phyloP scores from a whole-genome alignment of 2,797 vertebrate genomes.

The Labroides dimidiatus region DNA sequence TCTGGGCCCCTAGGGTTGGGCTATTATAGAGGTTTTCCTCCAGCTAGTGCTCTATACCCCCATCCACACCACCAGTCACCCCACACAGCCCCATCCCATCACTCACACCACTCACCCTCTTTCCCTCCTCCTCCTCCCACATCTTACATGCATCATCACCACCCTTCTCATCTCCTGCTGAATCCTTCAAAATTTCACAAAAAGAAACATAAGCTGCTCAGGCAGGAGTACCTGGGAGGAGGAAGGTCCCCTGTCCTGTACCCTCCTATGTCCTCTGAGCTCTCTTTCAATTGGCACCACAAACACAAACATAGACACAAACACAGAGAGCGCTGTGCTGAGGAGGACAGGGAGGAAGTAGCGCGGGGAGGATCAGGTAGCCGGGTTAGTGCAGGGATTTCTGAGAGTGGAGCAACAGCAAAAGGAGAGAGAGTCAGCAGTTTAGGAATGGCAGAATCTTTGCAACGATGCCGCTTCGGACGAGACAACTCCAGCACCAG shows the following conservation, averaged over 20 bases:
- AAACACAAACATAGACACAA: slow-evolving; percentile 97
- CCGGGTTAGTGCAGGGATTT: slow-evolving; percentile 58
- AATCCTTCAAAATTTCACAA: slow-evolving; percentile 98
- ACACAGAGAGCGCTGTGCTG: slow-evolving; percentile 92
- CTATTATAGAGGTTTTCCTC: slow-evolving; percentile 95
- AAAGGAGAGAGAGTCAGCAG: slow-evolving; percentile 68
- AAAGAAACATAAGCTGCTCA: slow-evolving; percentile 97
- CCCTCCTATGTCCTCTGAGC: slow-evolving; percentile 94
- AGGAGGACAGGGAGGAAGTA: slow-evolving; percentile 79
- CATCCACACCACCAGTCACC: slow-evolving; percentile 88
- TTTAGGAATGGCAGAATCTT: slow-evolving; percentile 84
- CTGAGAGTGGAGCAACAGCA: slow-evolving; percentile 71
- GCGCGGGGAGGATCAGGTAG: slow-evolving; percentile 66
- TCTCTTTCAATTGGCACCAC: slow-evolving; percentile 98
- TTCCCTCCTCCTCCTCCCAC: slow-evolving; percentile 92
- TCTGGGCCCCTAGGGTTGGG: slow-evolving; percentile 94
- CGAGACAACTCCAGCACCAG: slow-evolving; percentile 83
- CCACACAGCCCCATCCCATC: slow-evolving; percentile 82
- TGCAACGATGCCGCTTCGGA: slow-evolving; percentile 93
- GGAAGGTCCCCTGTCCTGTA: slow-evolving; percentile 90
- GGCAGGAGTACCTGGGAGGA: slow-evolving; percentile 91
- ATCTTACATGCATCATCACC: slow-evolving; percentile 95
- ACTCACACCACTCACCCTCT: slow-evolving; percentile 89
- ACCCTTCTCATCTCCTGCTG: slow-evolving; percentile 91
- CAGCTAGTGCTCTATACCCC: slow-evolving; percentile 92